Conservation (phyloP, 1,140 invertebrate genomes). For the Bombus cullumanus region DNA sequence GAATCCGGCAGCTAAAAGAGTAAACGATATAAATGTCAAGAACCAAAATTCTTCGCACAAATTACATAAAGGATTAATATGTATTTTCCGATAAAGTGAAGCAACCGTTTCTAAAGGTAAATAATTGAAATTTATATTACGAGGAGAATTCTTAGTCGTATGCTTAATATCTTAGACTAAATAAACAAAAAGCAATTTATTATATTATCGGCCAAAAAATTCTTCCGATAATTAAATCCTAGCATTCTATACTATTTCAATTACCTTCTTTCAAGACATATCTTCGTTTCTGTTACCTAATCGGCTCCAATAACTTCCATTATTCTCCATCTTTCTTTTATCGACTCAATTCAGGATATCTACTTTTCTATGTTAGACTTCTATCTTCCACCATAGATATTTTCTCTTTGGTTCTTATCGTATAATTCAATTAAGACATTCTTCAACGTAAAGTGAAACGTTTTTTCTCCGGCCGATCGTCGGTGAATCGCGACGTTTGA, state of each 20-base stretch:
- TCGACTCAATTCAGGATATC: constrained; percentile 25
- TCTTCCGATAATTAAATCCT: constrained; percentile 14
- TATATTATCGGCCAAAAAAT: background rate
- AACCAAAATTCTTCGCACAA: too few species aligned
- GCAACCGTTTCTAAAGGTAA: too few species aligned
- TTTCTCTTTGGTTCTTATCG: background rate
- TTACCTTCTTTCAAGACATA: background rate
- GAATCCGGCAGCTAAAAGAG: too few species aligned
- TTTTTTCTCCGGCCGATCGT: background rate
- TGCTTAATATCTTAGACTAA: too few species aligned
- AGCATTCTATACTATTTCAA: constrained; percentile 10
- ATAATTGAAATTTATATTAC: too few species aligned
- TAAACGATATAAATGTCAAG: too few species aligned
- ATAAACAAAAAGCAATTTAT: background rate
- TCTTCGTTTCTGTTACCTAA: constrained; percentile 17
- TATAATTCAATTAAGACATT: constrained; percentile 43
- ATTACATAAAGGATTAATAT: too few species aligned
- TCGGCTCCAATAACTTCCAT: constrained; percentile 40
- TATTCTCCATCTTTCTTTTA: constrained; percentile 29
- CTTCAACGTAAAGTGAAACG: background rate
- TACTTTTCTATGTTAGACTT: constrained; percentile 17
- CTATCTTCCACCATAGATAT: constrained; percentile 16
- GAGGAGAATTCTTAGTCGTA: too few species aligned
- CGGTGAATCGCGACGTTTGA: background rate
- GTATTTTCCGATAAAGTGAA: too few species aligned